Conservation (phyloP, 2,797 vertebrate genomes). For the Linurgus olivaceus region DNA sequence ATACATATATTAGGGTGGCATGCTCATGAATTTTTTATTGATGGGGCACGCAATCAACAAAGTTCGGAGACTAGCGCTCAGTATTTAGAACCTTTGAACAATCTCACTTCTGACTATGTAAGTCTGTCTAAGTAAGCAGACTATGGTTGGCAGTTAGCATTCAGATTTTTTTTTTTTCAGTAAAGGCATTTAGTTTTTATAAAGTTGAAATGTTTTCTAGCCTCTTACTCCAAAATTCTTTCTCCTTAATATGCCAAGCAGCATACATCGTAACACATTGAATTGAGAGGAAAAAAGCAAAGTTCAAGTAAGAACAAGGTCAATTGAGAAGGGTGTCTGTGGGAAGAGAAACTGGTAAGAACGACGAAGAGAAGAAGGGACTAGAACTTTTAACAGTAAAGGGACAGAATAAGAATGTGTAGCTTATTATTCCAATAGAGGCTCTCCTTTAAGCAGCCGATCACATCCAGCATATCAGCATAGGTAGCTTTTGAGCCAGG, state of each 20-base stretch:
- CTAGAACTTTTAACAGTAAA: not conserved
- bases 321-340: not conserved
- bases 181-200: not conserved
- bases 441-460: not conserved
- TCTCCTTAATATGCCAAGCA: not conserved
- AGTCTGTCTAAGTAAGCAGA: too few species aligned
- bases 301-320: not conserved
- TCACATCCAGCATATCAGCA: not conserved
- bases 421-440: not conserved
- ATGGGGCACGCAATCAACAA: not conserved
- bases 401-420: not conserved
- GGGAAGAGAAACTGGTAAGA: not conserved
- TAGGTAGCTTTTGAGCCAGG: not conserved
- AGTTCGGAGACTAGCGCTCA: not conserved
- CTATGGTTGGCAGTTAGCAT: not conserved
- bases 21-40: not conserved
- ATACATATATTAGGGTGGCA: not conserved
- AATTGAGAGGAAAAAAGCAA: not conserved
- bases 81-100: not conserved
- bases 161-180: not conserved
- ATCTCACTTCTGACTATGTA: not conserved
- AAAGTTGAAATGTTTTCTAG: not conserved
- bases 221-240: not conserved
- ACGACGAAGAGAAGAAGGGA: not conserved
- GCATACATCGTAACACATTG: rapidly evolving